These are phyloP conservation scores for Heliconius nattereri DNA, from an alignment of 1,140 invertebrate genomes.

Conservation along the genomic window DNA sequence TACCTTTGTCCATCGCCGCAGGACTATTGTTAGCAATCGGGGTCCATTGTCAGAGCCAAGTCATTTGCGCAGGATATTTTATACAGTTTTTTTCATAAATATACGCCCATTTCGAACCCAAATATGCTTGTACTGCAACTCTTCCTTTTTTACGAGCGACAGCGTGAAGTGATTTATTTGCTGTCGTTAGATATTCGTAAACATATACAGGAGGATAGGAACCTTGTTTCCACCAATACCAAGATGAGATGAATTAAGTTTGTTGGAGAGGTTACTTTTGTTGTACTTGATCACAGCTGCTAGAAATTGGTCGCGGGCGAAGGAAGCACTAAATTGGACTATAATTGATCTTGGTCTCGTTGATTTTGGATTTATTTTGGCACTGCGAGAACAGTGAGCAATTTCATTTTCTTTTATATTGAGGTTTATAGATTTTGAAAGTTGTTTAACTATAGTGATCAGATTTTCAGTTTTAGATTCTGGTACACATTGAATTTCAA, in stretches of 20 bases:
- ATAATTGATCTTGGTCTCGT: background rate
- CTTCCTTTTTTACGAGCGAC: background rate
- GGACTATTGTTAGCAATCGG: too few species aligned
- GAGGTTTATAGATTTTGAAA: background rate
- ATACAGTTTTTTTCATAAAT: too few species aligned
- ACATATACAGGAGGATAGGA: background rate
- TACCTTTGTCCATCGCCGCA: too few species aligned
- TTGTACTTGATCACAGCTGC: background rate
- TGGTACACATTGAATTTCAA: background rate
- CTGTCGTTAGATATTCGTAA: background rate
- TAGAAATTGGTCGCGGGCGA: background rate
- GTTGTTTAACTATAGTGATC: background rate
- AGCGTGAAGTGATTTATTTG: slow-evolving; percentile 1
- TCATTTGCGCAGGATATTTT: too few species aligned
- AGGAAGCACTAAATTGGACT: background rate
- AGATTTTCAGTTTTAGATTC: background rate
- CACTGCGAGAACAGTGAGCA: background rate
- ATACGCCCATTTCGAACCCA: background rate
- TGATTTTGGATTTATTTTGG: background rate
- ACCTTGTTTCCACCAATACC: background rate
- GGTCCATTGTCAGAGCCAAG: too few species aligned
- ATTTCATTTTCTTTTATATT: background rate
- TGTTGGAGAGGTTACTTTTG: background rate
- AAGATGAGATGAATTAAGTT: background rate
- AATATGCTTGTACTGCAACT: background rate